These are phyloP conservation scores for Herpetotheres cachinnans DNA, from an alignment of 2,113 vertebrate species.

Conservation along the genomic window DNA sequence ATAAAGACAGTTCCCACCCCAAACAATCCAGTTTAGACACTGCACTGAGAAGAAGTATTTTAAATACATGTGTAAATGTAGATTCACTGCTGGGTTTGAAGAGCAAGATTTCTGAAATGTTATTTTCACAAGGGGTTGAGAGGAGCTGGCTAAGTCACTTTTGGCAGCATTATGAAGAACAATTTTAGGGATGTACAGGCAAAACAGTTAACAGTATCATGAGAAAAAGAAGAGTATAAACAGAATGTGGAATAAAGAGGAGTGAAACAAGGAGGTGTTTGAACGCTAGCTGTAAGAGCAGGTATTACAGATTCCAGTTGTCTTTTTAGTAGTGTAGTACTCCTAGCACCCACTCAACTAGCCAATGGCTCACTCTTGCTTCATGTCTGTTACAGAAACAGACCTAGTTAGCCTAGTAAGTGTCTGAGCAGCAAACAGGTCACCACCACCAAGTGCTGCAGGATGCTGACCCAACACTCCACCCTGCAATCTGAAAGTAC, in stretches of 20 bases:
- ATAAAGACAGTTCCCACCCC: not conserved
- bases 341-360: not conserved
- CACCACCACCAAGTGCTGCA: not conserved
- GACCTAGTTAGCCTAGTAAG: rapidly evolving
- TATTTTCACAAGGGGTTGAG: not conserved
- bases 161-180: not conserved
- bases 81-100: not conserved
- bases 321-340: not conserved
- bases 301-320: not conserved
- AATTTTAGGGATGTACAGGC: not conserved
- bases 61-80: not conserved
- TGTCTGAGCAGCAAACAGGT: not conserved
- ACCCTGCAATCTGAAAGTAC: not conserved
- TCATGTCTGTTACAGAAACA: not conserved
- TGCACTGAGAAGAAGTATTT: not conserved
- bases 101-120: not conserved
- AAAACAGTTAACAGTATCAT: not conserved
- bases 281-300: not conserved
- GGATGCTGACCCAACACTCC: not conserved
- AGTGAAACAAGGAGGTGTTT: not conserved
- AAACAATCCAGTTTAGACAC: not conserved
- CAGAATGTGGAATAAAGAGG: not conserved
- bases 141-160: not conserved
- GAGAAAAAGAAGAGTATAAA: not conserved
- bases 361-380: not conserved